Evolutionary conservation across 2,888 invertebrate species (phyloP), one percentile per base, ranked within the genome.

Genomic region (Orgyia antiqua): DNA sequence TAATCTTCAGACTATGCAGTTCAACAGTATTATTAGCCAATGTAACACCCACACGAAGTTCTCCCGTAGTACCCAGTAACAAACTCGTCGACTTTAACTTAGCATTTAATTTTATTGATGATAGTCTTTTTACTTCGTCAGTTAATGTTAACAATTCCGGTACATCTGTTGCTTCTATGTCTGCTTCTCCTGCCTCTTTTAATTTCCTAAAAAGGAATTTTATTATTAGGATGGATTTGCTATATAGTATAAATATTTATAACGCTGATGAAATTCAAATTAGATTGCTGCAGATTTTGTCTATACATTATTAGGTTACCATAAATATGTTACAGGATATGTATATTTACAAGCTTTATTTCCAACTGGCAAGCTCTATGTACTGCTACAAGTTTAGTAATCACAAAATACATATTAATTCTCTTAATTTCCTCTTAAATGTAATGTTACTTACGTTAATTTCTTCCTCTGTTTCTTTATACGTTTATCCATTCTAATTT

Each of bases 21-120:
- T 93, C 92, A 4, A 97, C 78, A 1, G 89, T 89, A 61, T 97
- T 97, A 58, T 94, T 93, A 5, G 89, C 88, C 17, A 94, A 68
- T 11, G 89, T 88, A 2, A 89, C 84, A 1, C 90, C 88, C 3
- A 94, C 77, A 48, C 94, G 88, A 3, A 94, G 64, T 64, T 94
- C 94, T 2, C 90, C 89, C 4, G 90, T 91, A 31, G 89, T 89
- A 1, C 95, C 94, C 33, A 93, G 68, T 15, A 94, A 71, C 2
- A 94, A 63, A 51, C 93, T 89, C 1, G 92, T 75, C 0, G 92
- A 90, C 68, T 94, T 95, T 18, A 91, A 79, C 75, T 92, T 93
- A n/a, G 89, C 87, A 0, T 89, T 78, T 9, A 90, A 70, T 65
- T 91, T 93, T 3, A 95, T 83, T 3, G 88, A 84, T 1, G 91